Conservation (phyloP, 2,113 vertebrate species). For the Myotis davidii region DNA sequence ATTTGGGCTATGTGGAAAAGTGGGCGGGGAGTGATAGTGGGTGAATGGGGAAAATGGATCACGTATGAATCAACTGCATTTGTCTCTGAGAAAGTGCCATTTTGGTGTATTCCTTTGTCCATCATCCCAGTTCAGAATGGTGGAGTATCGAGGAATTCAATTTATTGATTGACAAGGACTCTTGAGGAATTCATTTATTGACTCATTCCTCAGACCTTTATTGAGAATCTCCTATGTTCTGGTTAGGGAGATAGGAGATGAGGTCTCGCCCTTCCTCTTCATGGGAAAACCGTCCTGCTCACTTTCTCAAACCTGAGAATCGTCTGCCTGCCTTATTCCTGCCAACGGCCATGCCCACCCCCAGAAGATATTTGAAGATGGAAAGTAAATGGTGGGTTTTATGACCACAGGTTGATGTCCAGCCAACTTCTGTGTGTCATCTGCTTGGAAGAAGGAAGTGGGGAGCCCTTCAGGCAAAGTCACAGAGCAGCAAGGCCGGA, state of each 20-base stretch:
- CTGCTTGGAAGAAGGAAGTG: background rate
- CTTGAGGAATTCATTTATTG: background rate
- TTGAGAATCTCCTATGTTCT: background rate
- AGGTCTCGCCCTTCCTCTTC: background rate
- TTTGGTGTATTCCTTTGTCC: background rate
- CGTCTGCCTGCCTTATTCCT: background rate
- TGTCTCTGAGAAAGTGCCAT: background rate
- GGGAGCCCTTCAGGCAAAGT: background rate
- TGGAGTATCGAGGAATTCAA: background rate
- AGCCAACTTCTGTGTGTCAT: background rate
- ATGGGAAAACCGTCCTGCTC: background rate
- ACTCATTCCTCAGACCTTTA: background rate
- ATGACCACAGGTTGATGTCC: background rate
- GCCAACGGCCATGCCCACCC: rapidly evolving
- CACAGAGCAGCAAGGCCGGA: background rate
- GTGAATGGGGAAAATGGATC: background rate
- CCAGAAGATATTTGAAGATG: background rate
- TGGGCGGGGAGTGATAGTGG: background rate
- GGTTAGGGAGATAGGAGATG: background rate
- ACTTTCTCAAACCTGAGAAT: background rate
- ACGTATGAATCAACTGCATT: background rate
- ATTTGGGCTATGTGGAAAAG: background rate
- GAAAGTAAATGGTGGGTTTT: background rate
- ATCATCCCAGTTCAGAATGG: background rate
- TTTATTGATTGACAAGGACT: background rate